Evolutionary conservation across 2,888 invertebrate genomes (phyloP).

Genomic region (Tetranychus piercei): DNA sequence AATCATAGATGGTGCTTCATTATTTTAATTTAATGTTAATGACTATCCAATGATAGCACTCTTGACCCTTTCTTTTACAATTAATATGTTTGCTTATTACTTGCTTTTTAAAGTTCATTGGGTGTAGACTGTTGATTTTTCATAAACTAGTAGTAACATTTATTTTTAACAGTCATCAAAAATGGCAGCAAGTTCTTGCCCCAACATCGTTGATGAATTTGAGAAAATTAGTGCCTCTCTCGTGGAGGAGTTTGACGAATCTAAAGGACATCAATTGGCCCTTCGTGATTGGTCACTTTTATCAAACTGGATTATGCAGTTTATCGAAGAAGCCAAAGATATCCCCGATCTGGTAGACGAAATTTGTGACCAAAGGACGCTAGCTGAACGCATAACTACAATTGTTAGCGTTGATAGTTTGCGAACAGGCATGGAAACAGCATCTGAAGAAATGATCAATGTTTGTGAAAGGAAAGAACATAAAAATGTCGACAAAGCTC

Average conservation of each 20-base stretch:
- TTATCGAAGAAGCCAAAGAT: background rate
- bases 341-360: background rate
- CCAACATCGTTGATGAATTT: background rate
- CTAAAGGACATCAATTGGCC: background rate
- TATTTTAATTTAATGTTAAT: no score
- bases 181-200: background rate
- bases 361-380: background rate
- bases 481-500: background rate
- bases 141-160: no score
- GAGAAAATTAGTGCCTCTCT: background rate
- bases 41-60: no score
- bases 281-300: background rate
- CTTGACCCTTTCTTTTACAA: no score
- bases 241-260: background rate
- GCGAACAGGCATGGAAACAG: background rate
- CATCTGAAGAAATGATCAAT: background rate
- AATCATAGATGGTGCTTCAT: no score
- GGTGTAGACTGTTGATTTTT: no score
- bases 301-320: background rate
- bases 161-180: no score
- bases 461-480: background rate
- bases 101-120: no score
- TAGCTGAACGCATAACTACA: background rate
- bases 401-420: background rate
- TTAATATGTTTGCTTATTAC: no score